Evolutionary conservation across 2,113 vertebrate species (phyloP), one percentile per base, ranked within the genome.

Genomic region (Clarias magur): DNA sequence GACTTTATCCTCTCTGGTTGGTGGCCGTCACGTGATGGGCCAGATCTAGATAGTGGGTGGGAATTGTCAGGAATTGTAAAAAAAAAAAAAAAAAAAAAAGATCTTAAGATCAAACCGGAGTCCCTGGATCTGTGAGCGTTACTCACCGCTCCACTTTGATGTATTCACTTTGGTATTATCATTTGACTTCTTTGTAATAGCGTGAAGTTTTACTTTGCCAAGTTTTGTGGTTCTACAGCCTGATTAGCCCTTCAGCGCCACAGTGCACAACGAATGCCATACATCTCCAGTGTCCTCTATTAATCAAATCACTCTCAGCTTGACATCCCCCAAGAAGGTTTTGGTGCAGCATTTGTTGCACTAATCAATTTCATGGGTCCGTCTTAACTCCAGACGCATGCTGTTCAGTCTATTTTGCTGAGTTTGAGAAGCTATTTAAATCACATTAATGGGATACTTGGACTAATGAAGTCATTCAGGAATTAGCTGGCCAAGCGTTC

Each of bases 381-480:
- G 38, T 83, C 72, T 92, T 88, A 89, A 90, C 91, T 90, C 89
- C 87, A 85, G 70, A 91, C 91, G 81, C 76, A 57, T 80, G 92
- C 91, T 91, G 89, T 88, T 89, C 85, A 80, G 87, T 91, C 81
- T 80, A 86, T 93, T 93, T 92, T 90, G 89, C 89, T 89, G 90
- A 88, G 90, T 89, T 89, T 87, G 87, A 92, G 84, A 83, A 91
- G 90, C 80, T 82, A 93, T 93, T 93, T 91, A 92, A 92, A 93
- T 89, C 87, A 88, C 90, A 92, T 93, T 91, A 93, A 91, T 85
- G 85, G 89, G 89, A 89, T 93, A 86, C 93, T 93, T 88, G 91
- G 90, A 82, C 89, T 93, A 93, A 94, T 93, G 88, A 91, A 91
- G 92, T 90, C 89, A 87, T 88, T 81, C 78, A 90, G 88, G 90